Evolutionary conservation across 2,113 vertebrate species (phyloP).

Genomic region (Rhinolophus sinicus): DNA sequence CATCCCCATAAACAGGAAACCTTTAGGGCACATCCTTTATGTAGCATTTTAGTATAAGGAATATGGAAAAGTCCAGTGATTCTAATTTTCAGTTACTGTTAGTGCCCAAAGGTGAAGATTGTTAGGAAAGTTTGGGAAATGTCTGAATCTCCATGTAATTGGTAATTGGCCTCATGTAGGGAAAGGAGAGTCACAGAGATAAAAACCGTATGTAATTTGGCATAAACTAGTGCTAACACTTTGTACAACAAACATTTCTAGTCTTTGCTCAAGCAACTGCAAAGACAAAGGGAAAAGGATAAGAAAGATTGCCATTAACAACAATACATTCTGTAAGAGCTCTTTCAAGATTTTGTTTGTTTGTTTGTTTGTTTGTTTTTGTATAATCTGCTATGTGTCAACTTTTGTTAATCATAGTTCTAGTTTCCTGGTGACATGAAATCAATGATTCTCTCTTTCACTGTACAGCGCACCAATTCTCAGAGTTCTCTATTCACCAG

Average conservation of each 20-base stretch:
- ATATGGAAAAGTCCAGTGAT: neutral
- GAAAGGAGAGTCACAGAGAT: neutral
- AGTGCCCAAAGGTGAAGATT: neutral
- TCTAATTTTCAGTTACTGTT: neutral
- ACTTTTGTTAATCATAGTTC: neutral
- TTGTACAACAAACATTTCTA: neutral
- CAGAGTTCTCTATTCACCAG: neutral
- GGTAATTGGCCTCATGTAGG: neutral
- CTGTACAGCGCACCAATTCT: neutral
- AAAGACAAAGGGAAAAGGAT: neutral
- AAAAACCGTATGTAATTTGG: neutral
- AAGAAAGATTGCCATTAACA: neutral
- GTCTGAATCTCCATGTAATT: neutral
- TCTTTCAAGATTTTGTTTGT: neutral
- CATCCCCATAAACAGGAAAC: neutral
- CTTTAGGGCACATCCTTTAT: neutral
- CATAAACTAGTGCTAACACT: neutral
- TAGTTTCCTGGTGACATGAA: neutral
- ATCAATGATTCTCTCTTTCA: neutral
- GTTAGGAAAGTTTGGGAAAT: neutral
- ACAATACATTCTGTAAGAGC: neutral
- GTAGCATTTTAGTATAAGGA: neutral
- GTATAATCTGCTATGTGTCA: neutral
- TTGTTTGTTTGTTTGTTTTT: too few species aligned
- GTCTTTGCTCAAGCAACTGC: neutral